Percentiles rank a stretch among this genome's conserved stretches.
Evolutionary conservation across 1,140 invertebrate species (phyloP).

Genomic region (Danaus plexippus): DNA sequence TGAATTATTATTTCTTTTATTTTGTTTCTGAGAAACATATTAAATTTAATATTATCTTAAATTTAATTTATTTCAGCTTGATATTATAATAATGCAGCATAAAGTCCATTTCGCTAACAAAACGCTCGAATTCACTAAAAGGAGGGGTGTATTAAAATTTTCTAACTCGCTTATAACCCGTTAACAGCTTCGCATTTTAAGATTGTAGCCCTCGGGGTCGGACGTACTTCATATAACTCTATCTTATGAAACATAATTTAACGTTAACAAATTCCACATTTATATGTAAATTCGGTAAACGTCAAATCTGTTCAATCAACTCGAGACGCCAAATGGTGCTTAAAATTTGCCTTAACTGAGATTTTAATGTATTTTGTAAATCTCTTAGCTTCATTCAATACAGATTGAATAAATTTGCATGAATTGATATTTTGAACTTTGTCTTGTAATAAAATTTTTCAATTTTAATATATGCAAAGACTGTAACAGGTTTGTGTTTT

Average conservation of each 20-base stretch:
- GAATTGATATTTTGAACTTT: not conserved
- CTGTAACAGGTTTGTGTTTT: too few species aligned
- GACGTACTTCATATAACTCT: constrained; percentile 15
- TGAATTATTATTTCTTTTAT: too few species aligned
- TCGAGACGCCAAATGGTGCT: constrained; percentile 19
- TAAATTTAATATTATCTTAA: too few species aligned
- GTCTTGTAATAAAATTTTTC: too few species aligned
- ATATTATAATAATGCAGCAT: too few species aligned
- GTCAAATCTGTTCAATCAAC: constrained; percentile 28
- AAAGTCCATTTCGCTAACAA: too few species aligned
- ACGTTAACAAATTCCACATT: constrained; percentile 28
- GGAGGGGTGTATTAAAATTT: not conserved
- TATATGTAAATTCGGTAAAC: constrained; percentile 32
- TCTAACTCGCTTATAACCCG: constrained; percentile 9
- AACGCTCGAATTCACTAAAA: too few species aligned
- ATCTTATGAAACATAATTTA: constrained; percentile 23
- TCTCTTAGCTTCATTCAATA: constrained; percentile 13
- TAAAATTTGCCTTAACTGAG: constrained; percentile 26
- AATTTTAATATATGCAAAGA: too few species aligned
- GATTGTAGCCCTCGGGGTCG: constrained; percentile 12
- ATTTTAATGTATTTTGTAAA: constrained; percentile 29
- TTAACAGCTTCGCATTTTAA: constrained; percentile 6
- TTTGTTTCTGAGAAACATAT: too few species aligned
- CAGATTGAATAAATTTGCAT: constrained; percentile 20
- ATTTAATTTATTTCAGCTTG: too few species aligned